Percentiles rank a stretch among this genome's conserved stretches.
These are phyloP conservation scores for Pseudorhombus dupliciocellatus DNA, from an alignment of 2,113 vertebrate species.

Conservation along the genomic window DNA sequence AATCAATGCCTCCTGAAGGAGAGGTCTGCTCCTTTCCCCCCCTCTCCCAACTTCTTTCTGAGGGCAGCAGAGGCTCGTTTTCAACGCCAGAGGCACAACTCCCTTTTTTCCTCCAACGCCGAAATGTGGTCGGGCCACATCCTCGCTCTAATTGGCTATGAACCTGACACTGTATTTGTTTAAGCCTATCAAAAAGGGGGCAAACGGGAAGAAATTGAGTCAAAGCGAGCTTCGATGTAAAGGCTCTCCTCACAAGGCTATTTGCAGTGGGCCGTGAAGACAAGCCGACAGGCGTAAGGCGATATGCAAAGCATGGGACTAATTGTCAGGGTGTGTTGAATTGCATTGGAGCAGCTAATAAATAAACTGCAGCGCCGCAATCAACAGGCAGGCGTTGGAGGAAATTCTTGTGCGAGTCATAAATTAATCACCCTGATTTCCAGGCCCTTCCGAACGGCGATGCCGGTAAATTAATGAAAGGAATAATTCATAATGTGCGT, in stretches of 20 bases:
- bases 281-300: slow-evolving; percentile 65
- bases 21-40: slow-evolving; percentile 47
- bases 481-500: slow-evolving; percentile 82
- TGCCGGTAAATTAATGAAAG: slow-evolving; percentile 83
- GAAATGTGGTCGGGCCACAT: slow-evolving; percentile 31
- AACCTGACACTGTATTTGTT: slow-evolving; percentile 63
- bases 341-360: slow-evolving; percentile 79
- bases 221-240: slow-evolving; percentile 37
- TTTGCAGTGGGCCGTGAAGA: slow-evolving; percentile 59
- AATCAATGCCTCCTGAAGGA: slow-evolving; percentile 72
- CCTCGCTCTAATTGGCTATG: slow-evolving; percentile 72
- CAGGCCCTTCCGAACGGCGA: slow-evolving; percentile 77
- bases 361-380: slow-evolving; percentile 81
- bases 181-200: slow-evolving; percentile 61
- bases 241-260: slow-evolving; percentile 43
- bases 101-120: slow-evolving; percentile 36
- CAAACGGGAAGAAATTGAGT: slow-evolving; percentile 19
- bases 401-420: slow-evolving; percentile 80
- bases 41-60: slow-evolving; percentile 59
- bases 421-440: slow-evolving; percentile 84
- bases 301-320: slow-evolving; percentile 74
- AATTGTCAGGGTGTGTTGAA: slow-evolving; percentile 68
- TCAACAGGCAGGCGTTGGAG: slow-evolving; percentile 82
- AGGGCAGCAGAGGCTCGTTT: slow-evolving; percentile 62
- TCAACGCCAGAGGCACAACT: slow-evolving; percentile 74